These are phyloP conservation scores for Oryzias woworae DNA, from an alignment of 2,113 vertebrate species.

Conservation along the genomic window DNA sequence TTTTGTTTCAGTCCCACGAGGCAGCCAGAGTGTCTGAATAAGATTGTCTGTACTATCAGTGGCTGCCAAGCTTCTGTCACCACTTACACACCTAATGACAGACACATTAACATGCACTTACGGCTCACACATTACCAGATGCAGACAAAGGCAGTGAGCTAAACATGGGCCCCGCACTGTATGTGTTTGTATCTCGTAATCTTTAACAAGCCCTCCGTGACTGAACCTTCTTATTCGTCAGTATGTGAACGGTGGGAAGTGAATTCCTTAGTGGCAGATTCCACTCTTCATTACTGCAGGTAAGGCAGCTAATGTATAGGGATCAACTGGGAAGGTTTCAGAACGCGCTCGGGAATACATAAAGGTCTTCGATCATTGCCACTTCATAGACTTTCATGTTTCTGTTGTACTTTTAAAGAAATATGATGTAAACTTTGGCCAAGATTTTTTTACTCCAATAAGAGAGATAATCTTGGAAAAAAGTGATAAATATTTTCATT, in stretches of 20 bases:
- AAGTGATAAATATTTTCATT: too few species aligned
- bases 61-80: slow-evolving; percentile 70
- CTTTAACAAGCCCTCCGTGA: slow-evolving; percentile 1
- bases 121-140: slow-evolving; percentile 38
- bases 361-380: too few species aligned
- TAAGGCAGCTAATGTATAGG: slow-evolving; percentile 38
- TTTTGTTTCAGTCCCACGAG: slow-evolving; percentile 71
- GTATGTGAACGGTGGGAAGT: slow-evolving; percentile 40
- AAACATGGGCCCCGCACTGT: slow-evolving; percentile 16
- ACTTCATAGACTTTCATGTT: too few species aligned
- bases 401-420: too few species aligned
- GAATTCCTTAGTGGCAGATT: slow-evolving; percentile 40
- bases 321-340: slow-evolving; percentile 16
- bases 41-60: slow-evolving; percentile 54
- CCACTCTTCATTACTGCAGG: slow-evolving; percentile 56
- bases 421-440: too few species aligned
- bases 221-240: slow-evolving; percentile 1
- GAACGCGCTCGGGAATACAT: too few species aligned
- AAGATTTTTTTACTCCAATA: too few species aligned
- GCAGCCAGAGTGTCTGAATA: slow-evolving; percentile 69
- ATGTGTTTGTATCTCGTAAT: not conserved
- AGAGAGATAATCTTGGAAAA: too few species aligned
- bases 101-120: slow-evolving; percentile 63
- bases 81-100: slow-evolving; percentile 68
- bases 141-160: slow-evolving; percentile 23